Conservation (phyloP, 2,888 invertebrate genomes). For the Stegophylla sp. region DNA sequence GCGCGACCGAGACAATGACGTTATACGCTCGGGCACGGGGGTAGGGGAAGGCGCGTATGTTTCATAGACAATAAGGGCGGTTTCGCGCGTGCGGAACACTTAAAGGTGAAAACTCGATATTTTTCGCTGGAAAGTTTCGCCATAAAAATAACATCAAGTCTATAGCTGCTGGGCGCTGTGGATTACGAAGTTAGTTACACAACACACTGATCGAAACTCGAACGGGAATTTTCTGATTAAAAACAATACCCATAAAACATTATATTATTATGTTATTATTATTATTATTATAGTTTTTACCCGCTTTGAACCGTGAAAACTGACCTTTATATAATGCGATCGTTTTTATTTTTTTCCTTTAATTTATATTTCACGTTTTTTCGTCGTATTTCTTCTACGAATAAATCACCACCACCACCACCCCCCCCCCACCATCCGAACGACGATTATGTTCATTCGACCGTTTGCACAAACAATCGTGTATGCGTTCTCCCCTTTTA, state of each 20-base stretch:
- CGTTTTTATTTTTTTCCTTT: not conserved
- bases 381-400: too few species aligned
- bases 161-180: not conserved
- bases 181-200: conserved; percentile 45
- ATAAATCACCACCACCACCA: too few species aligned
- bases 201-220: conserved; percentile 14
- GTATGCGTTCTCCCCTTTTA: too few species aligned
- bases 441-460: too few species aligned
- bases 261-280: too few species aligned
- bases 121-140: conserved; percentile 37
- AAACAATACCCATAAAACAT: conserved; percentile 38
- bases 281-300: too few species aligned
- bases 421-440: too few species aligned
- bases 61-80: conserved; percentile 8
- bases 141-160: conserved; percentile 43
- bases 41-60: conserved; percentile 32
- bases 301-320: not conserved
- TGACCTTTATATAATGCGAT: too few species aligned
- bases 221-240: conserved; percentile 36
- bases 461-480: too few species aligned
- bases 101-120: conserved; percentile 35
- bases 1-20: conserved; percentile 43
- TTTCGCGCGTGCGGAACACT: conserved; percentile 1
- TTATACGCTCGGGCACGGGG: too few species aligned
- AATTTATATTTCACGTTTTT: not conserved